Conservation (phyloP, 2,113 vertebrate species). For the Urocitellus parryii region DNA sequence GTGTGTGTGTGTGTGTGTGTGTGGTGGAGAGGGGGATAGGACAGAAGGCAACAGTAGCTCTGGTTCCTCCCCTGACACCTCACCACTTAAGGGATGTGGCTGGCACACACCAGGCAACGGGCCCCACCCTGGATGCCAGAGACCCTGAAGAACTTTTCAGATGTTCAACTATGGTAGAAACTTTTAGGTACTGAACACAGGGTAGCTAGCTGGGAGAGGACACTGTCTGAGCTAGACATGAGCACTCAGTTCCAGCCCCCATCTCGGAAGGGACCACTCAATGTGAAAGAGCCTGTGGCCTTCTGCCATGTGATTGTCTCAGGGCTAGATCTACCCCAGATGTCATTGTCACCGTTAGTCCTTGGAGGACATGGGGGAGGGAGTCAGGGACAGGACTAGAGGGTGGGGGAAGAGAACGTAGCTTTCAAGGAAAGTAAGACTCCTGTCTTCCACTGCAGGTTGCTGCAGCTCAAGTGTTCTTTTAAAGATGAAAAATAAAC, state of each 20-base stretch:
- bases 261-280: constrained; percentile 50
- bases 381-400: not conserved
- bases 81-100: not conserved
- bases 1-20: not conserved
- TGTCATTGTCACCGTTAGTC: too few species aligned
- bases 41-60: not conserved
- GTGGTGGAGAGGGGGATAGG: not conserved
- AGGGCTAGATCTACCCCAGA: not conserved
- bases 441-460: not conserved
- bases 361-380: not conserved
- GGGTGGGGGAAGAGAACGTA: not conserved
- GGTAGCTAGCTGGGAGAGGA: not conserved
- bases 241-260: not conserved
- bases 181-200: not conserved
- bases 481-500: not conserved
- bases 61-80: not conserved
- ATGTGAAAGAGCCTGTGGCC: not conserved
- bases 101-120: not conserved
- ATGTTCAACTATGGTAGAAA: not conserved
- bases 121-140: not conserved
- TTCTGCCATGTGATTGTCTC: not conserved
- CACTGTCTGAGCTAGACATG: not conserved
- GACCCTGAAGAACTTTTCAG: not conserved
- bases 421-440: constrained; percentile 35
- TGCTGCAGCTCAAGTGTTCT: not conserved